Evolutionary conservation across 30 jellyfish, hydroid and myxozoan species (phyloP), one percentile per base, ranked within the genome.

Genomic region (Clytia hemisphaerica): DNA sequence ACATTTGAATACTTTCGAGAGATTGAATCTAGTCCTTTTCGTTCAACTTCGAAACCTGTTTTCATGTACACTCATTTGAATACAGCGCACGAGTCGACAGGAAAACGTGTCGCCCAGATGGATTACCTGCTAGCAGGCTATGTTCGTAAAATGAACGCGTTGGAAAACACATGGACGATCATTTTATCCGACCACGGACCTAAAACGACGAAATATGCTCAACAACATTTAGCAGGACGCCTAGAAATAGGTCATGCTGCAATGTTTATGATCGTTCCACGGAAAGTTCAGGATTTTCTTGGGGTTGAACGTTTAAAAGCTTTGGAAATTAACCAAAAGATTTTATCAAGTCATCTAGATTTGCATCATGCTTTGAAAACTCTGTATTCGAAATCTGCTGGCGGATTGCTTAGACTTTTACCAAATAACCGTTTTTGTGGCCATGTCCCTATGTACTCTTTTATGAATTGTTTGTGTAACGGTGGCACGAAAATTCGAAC

Each of bases 151-250:
- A 40, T 67, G 21, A 45, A 86, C 5, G 45, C 16, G 45, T 73
- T 73, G 57, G 32, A 35, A 27, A 74, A 89, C 79, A 89, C 98
- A 14, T 45, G 80, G 0, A 89, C 98, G 0, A 80, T 89, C 29
- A 49, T 89, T 3, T 62, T 89, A 36, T 89, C 98, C 30, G 98
- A 89, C 62, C 98, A 89, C 57, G 98, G 98, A 70, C 98, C 98
- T 2, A 89, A 89, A 70, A 89, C 98, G 32, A 80, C 94, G 4
- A 80, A 76, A 47, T 89, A 51, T 64, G 82, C 95, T 0, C 73
- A 82, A 53, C 88, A 75, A 15, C 37, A 68, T 50, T 87, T 78
- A 74, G 78, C 95, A 2, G 98, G 98, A 12, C 80, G 98, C 35
- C 78, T 68, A 49, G 98, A 89, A 55, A 84, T 81, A 19, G 85